These are phyloP conservation scores for Bos javanicus DNA, from an alignment of 2,113 vertebrate species.

Conservation along the genomic window DNA sequence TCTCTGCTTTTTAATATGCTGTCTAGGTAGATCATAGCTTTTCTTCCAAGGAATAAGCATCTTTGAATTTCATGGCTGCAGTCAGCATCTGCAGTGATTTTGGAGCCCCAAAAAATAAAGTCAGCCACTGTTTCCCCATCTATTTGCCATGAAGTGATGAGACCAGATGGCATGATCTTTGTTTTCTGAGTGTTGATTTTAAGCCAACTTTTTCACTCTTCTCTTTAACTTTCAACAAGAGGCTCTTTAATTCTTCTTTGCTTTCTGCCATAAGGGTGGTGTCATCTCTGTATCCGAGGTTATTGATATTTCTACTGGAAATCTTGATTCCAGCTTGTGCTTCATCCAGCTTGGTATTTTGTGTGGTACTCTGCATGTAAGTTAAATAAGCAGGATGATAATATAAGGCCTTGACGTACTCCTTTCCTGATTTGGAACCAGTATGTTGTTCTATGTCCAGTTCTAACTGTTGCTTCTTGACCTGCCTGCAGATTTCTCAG, in stretches of 20 bases:
- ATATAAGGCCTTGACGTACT: neutral
- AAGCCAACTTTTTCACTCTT: neutral
- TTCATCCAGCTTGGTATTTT: neutral
- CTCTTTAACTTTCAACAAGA: neutral
- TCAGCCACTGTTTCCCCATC: neutral
- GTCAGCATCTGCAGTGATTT: neutral
- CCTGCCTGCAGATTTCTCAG: neutral
- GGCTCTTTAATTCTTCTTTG: neutral
- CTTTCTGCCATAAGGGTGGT: neutral
- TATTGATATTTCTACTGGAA: neutral
- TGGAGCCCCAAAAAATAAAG: rapidly evolving
- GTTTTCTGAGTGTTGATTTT: neutral
- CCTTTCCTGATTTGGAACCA: neutral
- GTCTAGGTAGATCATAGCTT: neutral
- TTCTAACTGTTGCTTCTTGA: neutral
- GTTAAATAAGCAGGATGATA: neutral
- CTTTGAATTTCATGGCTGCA: neutral
- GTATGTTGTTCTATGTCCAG: neutral
- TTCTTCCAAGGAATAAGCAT: neutral
- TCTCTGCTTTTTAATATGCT: neutral
- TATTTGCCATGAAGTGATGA: neutral
- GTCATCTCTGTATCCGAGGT: neutral
- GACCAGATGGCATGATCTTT: neutral
- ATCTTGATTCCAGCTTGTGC: neutral
- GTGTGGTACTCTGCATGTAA: neutral